These are phyloP conservation scores for Macrophya annulata DNA, from an alignment of 2,888 invertebrate species.

Conservation along the genomic window DNA sequence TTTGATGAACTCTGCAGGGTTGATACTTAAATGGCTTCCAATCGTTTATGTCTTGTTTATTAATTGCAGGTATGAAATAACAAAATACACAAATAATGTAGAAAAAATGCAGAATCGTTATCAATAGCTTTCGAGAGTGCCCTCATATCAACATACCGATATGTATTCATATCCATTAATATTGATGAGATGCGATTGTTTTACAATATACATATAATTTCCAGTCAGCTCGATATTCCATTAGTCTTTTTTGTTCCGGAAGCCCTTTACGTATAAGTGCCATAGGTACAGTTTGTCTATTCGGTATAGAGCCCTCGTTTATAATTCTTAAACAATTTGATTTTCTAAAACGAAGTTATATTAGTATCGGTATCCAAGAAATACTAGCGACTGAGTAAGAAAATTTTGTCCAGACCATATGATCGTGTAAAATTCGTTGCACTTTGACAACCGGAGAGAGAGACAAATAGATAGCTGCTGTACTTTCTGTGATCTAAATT, in stretches of 20 bases:
- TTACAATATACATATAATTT: background rate
- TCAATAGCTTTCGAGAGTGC: background rate
- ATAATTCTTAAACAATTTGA: background rate
- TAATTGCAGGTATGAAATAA: background rate
- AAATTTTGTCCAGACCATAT: background rate
- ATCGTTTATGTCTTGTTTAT: background rate
- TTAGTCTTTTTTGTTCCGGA: background rate
- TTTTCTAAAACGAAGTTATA: background rate
- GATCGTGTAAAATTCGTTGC: background rate
- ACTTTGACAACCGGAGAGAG: background rate
- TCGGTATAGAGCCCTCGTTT: background rate
- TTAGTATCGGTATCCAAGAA: background rate
- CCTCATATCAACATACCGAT: too few species aligned
- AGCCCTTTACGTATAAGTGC: slow-evolving; percentile 19
- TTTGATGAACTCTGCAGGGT: slow-evolving; percentile 1
- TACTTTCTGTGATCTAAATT: slow-evolving; percentile 14
- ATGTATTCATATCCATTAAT: too few species aligned
- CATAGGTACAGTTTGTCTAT: slow-evolving; percentile 16
- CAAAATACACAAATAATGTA: background rate
- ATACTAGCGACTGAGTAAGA: background rate
- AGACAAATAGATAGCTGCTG: background rate
- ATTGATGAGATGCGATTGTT: too few species aligned
- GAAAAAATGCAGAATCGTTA: background rate
- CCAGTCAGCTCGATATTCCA: background rate
- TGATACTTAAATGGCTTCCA: slow-evolving; percentile 35